Evolutionary conservation across 2,113 vertebrate species (phyloP).

Genomic region (Campylorhamphus procurvoides): DNA sequence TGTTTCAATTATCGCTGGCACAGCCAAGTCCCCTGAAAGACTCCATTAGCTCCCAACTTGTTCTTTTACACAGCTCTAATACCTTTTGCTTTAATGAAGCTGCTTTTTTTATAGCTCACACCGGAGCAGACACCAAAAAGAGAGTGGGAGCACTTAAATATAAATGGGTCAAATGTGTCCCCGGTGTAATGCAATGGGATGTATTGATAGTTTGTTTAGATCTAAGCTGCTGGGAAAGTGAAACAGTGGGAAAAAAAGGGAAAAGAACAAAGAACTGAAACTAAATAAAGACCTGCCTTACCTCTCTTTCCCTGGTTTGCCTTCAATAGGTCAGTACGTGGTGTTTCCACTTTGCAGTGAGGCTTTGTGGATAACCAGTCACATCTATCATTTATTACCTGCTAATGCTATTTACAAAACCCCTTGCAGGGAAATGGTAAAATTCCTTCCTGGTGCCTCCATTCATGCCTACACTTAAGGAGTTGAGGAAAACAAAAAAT

Average conservation of each 20-base stretch:
- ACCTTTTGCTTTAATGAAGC: constrained; percentile 5
- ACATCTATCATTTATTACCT: neutral
- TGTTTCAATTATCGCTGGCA: constrained; percentile 52
- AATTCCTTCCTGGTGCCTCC: neutral
- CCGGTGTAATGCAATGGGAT: neutral
- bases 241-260: neutral
- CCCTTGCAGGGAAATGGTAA: neutral
- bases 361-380: neutral
- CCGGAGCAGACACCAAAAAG: neutral
- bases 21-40: constrained; percentile 2
- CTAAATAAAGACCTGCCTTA: neutral
- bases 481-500: neutral
- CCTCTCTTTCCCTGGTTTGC: neutral
- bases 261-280: neutral
- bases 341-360: neutral
- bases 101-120: neutral
- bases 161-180: constrained; percentile 23
- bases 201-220: neutral
- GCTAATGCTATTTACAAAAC: neutral
- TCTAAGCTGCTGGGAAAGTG: neutral
- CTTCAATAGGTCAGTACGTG: neutral
- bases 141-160: neutral
- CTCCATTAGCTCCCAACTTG: constrained; percentile 18
- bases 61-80: neutral
- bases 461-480: neutral